phyloP scores from a whole-genome alignment of 2,888 invertebrate genomes.

The Yponomeuta cagnagella region DNA sequence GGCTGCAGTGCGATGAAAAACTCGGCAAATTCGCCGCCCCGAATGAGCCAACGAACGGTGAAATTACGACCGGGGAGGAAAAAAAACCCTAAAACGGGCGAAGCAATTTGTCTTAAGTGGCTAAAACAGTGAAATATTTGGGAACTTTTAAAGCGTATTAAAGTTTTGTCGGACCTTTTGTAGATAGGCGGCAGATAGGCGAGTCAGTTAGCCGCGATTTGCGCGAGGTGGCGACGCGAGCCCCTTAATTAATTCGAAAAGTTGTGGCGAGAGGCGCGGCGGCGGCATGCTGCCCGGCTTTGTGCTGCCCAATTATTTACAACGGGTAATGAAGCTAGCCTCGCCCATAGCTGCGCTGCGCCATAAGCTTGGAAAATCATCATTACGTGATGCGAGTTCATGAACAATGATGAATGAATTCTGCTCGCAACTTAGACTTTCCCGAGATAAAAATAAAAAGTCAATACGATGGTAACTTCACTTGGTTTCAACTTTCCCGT shows the following conservation, averaged over 20 bases:
- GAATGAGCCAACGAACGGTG: constrained; percentile 45
- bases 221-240: constrained; percentile 33
- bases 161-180: constrained; percentile 46
- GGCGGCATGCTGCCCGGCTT: constrained; percentile 27
- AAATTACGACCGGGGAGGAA: constrained; percentile 47
- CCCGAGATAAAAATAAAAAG: too few species aligned
- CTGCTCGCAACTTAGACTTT: not conserved
- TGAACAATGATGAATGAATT: not conserved
- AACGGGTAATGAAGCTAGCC: constrained; percentile 31
- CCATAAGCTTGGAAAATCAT: constrained; percentile 51
- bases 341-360: constrained; percentile 47
- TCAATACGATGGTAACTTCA: not conserved
- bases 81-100: constrained; percentile 43
- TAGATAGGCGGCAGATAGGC: constrained; percentile 40
- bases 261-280: constrained; percentile 29
- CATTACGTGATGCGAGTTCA: not conserved
- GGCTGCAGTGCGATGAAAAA: constrained; percentile 11
- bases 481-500: not conserved
- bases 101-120: constrained; percentile 66
- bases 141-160: constrained; percentile 60
- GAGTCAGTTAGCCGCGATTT: constrained; percentile 20
- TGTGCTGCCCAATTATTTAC: constrained; percentile 37
- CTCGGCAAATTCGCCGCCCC: constrained; percentile 19
- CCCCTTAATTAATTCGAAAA: constrained; percentile 56
- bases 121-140: constrained; percentile 64